These are phyloP conservation scores for Myrmecobius fasciatus DNA, from an alignment of 2,113 vertebrate genomes.

Conservation along the genomic window DNA sequence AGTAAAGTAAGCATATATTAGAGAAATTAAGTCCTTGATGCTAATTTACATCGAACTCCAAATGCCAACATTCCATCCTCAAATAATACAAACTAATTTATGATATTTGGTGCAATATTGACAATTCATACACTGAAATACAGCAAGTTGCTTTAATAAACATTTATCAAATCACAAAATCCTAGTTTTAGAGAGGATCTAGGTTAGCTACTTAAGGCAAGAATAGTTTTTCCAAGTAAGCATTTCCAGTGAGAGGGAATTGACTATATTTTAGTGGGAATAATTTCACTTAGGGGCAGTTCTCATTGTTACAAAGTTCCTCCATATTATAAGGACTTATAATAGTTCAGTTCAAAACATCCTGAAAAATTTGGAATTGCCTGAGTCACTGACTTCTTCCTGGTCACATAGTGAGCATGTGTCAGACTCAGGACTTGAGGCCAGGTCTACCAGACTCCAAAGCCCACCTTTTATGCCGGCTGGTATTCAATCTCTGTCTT, in stretches of 20 bases:
- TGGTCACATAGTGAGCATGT: background rate
- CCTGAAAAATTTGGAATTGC: background rate
- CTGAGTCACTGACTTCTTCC: background rate
- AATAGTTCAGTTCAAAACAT: too few species aligned
- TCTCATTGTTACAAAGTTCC: background rate
- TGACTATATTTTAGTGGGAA: background rate
- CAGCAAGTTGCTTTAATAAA: background rate
- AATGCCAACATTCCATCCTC: background rate
- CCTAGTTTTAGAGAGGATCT: background rate
- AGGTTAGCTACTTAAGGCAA: background rate
- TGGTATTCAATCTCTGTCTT: background rate
- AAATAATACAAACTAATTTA: background rate
- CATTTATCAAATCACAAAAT: background rate
- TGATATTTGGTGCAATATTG: background rate
- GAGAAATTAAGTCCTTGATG: background rate
- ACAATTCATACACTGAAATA: constrained; percentile 1
- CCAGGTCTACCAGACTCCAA: background rate
- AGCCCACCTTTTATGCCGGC: background rate
- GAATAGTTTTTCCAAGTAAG: background rate
- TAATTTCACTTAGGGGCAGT: background rate
- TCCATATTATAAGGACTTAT: background rate
- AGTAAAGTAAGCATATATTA: background rate
- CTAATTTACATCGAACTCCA: background rate
- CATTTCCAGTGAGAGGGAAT: background rate
- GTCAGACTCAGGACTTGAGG: background rate